Evolutionary conservation across 2,888 invertebrate genomes (phyloP), one percentile per base, ranked within the genome.

Genomic region (Eupithecia subfuscata): DNA sequence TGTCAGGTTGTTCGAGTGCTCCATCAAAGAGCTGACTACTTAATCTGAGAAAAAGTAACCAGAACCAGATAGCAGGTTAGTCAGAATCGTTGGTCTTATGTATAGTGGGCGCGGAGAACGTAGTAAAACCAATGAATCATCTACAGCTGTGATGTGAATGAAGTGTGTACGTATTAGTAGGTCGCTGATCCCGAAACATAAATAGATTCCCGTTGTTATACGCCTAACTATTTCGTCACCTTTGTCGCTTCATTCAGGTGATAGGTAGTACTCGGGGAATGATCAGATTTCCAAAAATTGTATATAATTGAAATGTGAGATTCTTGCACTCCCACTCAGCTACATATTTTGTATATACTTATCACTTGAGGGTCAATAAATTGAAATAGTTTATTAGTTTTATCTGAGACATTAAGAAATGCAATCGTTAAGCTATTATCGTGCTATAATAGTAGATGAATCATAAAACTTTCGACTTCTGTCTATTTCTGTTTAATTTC

Each of bases 101-200:
- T n/a, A n/a, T 85, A 86, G 88, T 89, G 86, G 90, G 91, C 85
- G 87, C 83, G 85, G 88, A 92, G 90, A 92, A 92, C 85, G 75
- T 75, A 73, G 75, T 69, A 77, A 74, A 74, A 70, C 64, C 63
- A 67, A 84, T 92, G 92, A 92, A 90, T 92, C 92, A 92, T 89
- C 83, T 78, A 82, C 85, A 87, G 85, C 86, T 87, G 88, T 90
- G 90, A 90, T 87, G 87, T 90, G 90, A 90, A 89, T 90, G 88
- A 90, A 89, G 84, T 85, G 86, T 90, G 86, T 87, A 88, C 87
- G 40, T 40, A 67, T 67, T 67, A 88, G 83, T 89, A 85, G 90
- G 90, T 91, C 90, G 89, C 85, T 89, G 92, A 86, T 90, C 91
- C 87, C 89, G 79, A 86, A 87, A 87, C 85, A 79, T 85, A 92